Evolutionary conservation across 2,888 invertebrate genomes (phyloP).

Genomic region (Ellobium chinense): DNA sequence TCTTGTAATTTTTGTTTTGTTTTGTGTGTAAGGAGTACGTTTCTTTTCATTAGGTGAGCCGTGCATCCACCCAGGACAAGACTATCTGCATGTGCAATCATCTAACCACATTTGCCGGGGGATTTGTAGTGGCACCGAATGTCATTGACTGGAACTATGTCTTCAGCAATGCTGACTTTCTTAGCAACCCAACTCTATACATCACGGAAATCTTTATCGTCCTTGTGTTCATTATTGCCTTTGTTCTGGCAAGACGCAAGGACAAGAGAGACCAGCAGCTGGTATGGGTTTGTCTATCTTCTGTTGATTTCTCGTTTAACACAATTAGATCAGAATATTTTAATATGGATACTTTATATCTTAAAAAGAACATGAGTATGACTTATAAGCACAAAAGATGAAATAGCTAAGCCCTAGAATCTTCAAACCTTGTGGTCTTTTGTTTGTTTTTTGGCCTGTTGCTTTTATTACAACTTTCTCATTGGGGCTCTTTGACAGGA

Average conservation of each 20-base stretch:
- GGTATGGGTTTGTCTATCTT: slow-evolving; percentile 60
- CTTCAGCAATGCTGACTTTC: slow-evolving; percentile 79
- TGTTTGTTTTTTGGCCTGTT: no score
- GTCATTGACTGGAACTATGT: slow-evolving; percentile 80
- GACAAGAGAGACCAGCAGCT: slow-evolving; percentile 79
- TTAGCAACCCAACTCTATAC: slow-evolving; percentile 80
- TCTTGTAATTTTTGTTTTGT: neutral
- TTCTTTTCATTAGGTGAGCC: slow-evolving; percentile 54
- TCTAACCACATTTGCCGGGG: slow-evolving; percentile 79
- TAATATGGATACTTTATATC: no score
- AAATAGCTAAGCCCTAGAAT: no score
- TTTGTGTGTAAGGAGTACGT: neutral
- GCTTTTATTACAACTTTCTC: no score
- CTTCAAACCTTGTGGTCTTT: no score
- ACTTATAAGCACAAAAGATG: no score
- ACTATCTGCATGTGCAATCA: slow-evolving; percentile 75
- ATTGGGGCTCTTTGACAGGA: no score
- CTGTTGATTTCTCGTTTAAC: no score
- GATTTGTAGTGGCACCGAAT: slow-evolving; percentile 80
- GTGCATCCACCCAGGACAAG: slow-evolving; percentile 52
- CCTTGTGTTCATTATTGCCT: slow-evolving; percentile 74
- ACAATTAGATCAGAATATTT: no score
- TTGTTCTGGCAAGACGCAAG: slow-evolving; percentile 79
- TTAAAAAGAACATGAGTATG: no score
- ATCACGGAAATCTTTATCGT: slow-evolving; percentile 78